phyloP scores from a whole-genome alignment of 2,113 vertebrate species.

The Platanista minor region DNA sequence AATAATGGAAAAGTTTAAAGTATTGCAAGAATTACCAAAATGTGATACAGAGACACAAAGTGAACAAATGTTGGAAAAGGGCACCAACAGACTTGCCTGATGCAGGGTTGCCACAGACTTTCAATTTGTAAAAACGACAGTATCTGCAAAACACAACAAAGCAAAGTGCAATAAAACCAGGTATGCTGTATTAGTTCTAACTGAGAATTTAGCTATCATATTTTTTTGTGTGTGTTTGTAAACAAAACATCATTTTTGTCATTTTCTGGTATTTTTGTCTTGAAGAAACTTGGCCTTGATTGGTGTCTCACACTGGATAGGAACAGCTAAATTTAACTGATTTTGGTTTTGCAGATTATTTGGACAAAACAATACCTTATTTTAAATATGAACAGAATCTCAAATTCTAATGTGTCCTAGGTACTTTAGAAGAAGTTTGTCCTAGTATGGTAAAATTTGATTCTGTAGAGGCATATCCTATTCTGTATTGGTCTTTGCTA shows the following conservation, averaged over 20 bases:
- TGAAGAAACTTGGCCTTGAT: background rate
- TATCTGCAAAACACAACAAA: background rate
- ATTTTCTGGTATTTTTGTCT: background rate
- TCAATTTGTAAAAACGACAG: background rate
- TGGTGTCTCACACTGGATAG: background rate
- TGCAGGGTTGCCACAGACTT: background rate
- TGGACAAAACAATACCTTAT: background rate
- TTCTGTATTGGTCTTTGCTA: background rate
- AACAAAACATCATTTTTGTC: background rate
- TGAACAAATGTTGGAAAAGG: background rate
- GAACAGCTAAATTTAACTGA: background rate
- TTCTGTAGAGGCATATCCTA: fast-evolving
- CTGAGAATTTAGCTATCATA: background rate
- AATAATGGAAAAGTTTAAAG: background rate
- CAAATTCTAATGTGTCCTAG: background rate
- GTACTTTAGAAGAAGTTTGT: background rate
- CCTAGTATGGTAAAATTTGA: background rate
- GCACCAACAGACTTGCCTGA: background rate
- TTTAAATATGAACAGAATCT: conserved; percentile 4
- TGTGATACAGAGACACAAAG: background rate
- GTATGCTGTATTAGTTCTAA: background rate
- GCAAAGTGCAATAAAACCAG: background rate
- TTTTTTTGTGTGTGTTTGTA: background rate
- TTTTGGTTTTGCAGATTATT: conserved; percentile 22
- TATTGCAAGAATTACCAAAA: background rate